These are phyloP conservation scores for Tribolium madens DNA, from an alignment of 1,140 invertebrate species.

Conservation along the genomic window DNA sequence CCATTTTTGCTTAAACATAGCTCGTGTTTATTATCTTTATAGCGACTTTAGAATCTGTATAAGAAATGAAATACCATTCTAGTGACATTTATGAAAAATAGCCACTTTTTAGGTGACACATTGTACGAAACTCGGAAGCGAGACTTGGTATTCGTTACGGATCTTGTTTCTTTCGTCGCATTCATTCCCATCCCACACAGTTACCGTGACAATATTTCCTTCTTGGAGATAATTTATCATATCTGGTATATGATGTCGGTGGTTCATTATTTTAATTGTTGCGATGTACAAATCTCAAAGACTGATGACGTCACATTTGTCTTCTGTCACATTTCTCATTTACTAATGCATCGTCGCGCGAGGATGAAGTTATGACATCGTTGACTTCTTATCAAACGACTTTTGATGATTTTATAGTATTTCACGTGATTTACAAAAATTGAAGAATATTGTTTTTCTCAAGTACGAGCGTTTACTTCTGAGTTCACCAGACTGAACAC, in stretches of 20 bases:
- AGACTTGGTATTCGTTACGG: conserved; percentile 19
- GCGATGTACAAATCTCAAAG: conserved; percentile 51
- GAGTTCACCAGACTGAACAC: conserved; percentile 47
- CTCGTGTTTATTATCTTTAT: not conserved
- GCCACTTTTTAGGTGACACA: not conserved
- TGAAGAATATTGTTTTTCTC: not conserved
- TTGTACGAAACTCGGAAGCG: conserved; percentile 5
- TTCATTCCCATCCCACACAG: conserved; percentile 49
- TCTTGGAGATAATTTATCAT: conserved; percentile 47
- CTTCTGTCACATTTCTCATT: conserved; percentile 53
- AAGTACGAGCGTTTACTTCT: conserved; percentile 27
- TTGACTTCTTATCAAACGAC: not conserved
- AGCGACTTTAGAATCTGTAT: not conserved
- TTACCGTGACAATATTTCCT: conserved; percentile 48
- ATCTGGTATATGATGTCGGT: conserved; percentile 49
- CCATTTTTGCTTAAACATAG: not conserved
- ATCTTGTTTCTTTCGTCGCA: conserved; percentile 42
- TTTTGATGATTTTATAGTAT: not conserved
- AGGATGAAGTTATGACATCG: conserved; percentile 8
- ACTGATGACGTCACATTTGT: conserved; percentile 55
- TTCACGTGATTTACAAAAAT: not conserved
- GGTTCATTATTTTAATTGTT: conserved; percentile 57
- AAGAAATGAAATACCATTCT: not conserved
- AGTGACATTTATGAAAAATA: conserved; percentile 12
- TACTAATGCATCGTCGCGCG: conserved; percentile 39